phyloP scores from a whole-genome alignment of 2,888 invertebrate genomes.

The Orchesellides sinensis region DNA sequence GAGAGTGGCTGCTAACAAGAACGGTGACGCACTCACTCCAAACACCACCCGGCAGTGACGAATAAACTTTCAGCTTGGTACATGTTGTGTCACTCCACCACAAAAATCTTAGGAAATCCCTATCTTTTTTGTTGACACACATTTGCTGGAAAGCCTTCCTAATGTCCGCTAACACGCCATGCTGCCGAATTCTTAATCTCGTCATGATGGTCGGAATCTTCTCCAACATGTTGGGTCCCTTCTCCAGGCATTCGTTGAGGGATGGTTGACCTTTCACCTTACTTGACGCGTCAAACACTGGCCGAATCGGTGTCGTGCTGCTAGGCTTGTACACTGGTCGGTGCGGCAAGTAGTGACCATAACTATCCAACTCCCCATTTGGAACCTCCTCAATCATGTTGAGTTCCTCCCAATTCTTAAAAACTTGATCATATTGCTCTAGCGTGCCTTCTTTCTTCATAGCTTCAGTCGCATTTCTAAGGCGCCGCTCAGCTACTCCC shows the following conservation, averaged over 20 bases:
- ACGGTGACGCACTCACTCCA: neutral
- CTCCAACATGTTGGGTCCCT: slow-evolving; percentile 70
- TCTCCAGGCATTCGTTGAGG: slow-evolving; percentile 73
- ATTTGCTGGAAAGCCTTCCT: slow-evolving; percentile 76
- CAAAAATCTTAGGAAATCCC: neutral
- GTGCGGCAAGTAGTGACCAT: slow-evolving; percentile 61
- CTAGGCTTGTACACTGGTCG: slow-evolving; percentile 62
- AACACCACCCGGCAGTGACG: slow-evolving; percentile 74
- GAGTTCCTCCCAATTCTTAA: neutral
- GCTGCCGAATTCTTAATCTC: slow-evolving; percentile 53
- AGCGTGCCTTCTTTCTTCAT: neutral
- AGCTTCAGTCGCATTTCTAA: neutral
- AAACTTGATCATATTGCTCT: neutral
- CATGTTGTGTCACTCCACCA: slow-evolving; percentile 25
- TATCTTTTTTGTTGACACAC: slow-evolving; percentile 39
- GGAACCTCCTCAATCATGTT: slow-evolving; percentile 7
- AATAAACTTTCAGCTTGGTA: slow-evolving; percentile 19
- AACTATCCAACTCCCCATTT: neutral
- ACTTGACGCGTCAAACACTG: slow-evolving; percentile 45
- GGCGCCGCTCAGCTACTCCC: slow-evolving; percentile 26
- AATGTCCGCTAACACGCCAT: slow-evolving; percentile 74
- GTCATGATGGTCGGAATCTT: slow-evolving; percentile 59
- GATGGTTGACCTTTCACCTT: slow-evolving; percentile 31
- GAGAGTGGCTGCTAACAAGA: neutral
- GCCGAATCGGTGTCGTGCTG: slow-evolving; percentile 26